A percentile compares a stretch with the other conserved stretches of the same genome.
Conservation (phyloP, 2,888 invertebrate species). For the Ennomos quercinarius region DNA sequence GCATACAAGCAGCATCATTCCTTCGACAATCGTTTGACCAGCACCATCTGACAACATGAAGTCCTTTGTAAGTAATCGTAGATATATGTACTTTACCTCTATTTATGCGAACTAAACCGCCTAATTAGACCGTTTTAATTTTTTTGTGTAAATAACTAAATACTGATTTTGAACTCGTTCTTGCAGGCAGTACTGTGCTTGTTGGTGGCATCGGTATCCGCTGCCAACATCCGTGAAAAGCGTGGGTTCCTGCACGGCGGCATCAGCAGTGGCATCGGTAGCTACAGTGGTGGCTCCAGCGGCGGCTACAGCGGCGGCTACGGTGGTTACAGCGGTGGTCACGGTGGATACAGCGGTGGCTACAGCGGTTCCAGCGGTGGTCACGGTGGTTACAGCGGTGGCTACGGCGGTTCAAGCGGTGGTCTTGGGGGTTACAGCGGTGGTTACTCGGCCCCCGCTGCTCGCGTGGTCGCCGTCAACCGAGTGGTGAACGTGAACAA, state of each 20-base stretch:
- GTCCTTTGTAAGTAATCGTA: too few species aligned
- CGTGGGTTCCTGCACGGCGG: constrained; percentile 42
- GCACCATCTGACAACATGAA: constrained; percentile 32
- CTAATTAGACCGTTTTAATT: too few species aligned
- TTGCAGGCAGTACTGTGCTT: constrained; percentile 40
- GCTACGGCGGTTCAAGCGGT: neutral
- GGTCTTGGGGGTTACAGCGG: constrained; percentile 1
- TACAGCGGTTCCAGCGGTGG: neutral
- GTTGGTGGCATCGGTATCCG: constrained; percentile 40
- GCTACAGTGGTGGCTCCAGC: constrained; percentile 27
- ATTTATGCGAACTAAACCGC: too few species aligned
- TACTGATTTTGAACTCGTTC: too few species aligned
- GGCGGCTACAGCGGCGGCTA: constrained; percentile 23
- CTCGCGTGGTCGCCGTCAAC: constrained; percentile 52
- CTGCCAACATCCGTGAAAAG: constrained; percentile 43
- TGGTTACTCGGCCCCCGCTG: constrained; percentile 43
- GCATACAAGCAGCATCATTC: too few species aligned
- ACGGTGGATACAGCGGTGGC: neutral
- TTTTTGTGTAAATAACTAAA: too few species aligned
- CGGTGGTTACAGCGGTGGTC: neutral
- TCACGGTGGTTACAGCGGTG: constrained; percentile 4
- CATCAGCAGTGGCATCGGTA: constrained; percentile 34
- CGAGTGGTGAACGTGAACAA: constrained; percentile 57
- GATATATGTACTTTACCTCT: too few species aligned
- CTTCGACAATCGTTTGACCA: too few species aligned